Conservation (phyloP, 2,113 vertebrate species). For the Oceanites oceanicus region DNA sequence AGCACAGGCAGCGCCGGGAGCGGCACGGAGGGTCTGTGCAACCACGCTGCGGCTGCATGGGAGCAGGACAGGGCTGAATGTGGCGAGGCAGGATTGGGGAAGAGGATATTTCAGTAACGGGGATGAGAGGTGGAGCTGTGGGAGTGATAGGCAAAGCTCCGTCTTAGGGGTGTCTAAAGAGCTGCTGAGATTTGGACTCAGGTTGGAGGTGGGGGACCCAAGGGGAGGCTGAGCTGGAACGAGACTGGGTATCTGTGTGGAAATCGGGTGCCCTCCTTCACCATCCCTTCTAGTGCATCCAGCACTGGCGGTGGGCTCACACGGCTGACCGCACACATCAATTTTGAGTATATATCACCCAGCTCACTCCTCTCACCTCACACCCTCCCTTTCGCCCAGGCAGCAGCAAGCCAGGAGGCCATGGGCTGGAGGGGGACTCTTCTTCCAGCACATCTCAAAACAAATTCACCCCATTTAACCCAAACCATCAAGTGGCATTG, state of each 20-base stretch:
- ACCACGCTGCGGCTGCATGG: neutral
- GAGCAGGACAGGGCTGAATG: neutral
- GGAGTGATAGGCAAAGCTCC: neutral
- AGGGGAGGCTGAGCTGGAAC: neutral
- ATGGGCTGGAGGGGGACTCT: neutral
- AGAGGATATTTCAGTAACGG: neutral
- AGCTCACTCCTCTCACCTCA: neutral
- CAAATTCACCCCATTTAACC: slow-evolving; percentile 16
- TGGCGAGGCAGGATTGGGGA: neutral
- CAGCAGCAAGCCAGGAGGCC: neutral
- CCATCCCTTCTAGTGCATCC: neutral
- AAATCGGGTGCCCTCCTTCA: rapidly evolving
- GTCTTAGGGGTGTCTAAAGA: neutral
- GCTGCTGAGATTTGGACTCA: neutral
- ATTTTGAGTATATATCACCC: neutral
- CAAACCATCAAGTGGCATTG: neutral
- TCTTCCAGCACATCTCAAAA: neutral
- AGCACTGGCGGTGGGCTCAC: neutral
- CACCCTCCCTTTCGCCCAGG: neutral
- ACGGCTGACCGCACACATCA: neutral
- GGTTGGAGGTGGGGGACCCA: neutral
- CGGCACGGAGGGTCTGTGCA: neutral
- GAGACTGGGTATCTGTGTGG: neutral
- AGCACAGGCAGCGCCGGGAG: neutral
- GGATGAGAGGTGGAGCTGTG: neutral